A percentile compares a stretch with the other conserved stretches of the same genome.
Evolutionary conservation across 2,888 invertebrate species (phyloP).

Genomic region (Pecten maximus): DNA sequence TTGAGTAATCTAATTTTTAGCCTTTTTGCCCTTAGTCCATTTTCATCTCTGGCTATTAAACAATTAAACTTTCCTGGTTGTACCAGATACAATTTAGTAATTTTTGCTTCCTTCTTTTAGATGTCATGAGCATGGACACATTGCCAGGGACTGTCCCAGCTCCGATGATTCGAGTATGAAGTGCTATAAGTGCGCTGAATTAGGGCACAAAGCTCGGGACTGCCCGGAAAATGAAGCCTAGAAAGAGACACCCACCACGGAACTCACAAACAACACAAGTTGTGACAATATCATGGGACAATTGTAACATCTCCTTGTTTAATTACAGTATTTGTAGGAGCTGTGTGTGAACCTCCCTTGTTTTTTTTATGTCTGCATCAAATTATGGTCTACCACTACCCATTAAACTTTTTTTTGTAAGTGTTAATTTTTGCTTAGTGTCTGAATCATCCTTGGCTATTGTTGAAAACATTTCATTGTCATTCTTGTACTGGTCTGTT

Average conservation of each 20-base stretch:
- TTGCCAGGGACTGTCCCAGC: conserved; percentile 76
- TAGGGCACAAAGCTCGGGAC: conserved; percentile 83
- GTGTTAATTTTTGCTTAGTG: not conserved
- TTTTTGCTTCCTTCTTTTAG: not conserved
- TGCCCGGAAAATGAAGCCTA: conserved; percentile 70
- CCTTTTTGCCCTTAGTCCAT: no score
- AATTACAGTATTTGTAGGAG: not conserved
- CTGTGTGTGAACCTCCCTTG: conserved; percentile 5
- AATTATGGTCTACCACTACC: not conserved
- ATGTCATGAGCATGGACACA: conserved; percentile 70
- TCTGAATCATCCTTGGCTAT: not conserved
- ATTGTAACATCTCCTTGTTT: conserved; percentile 8
- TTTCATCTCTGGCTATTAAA: no score
- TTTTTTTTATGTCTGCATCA: not conserved
- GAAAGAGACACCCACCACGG: not conserved
- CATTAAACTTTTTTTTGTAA: not conserved
- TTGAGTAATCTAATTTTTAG: no score
- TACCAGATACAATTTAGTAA: no score
- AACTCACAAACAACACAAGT: not conserved
- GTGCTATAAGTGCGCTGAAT: conserved; percentile 82
- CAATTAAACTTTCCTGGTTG: no score
- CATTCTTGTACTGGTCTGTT: not conserved
- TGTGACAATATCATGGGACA: not conserved
- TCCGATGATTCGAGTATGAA: conserved; percentile 57
- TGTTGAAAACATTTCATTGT: not conserved